Base-by-base conservation (phyloP, 1,140 invertebrate species). In the Diorhabda sublineata region DNA sequence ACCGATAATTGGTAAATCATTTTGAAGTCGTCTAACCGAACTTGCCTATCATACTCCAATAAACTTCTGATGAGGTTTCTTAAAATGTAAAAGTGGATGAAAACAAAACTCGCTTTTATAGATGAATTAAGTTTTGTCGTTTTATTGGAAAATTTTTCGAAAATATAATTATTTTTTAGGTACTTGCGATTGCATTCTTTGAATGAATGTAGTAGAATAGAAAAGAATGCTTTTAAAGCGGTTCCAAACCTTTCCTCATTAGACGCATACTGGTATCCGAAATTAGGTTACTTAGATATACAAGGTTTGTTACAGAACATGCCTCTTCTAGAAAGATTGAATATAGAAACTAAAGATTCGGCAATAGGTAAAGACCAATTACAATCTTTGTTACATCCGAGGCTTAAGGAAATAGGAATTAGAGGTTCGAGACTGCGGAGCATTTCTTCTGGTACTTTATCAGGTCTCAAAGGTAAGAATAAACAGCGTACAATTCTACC, bases 341-440 rank as follows among this genome's bases (percentile, higher is more conserved):
- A 94, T 73, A 88, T 96, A 61, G 95, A 97, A 83, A 87, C 95
- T 2, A 96, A 95, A 79, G 93, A 96, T 76, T 82, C 89, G 0
- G 87, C 87, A 59, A 88, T 96, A 59, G 89, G 92, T 43, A 88
- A 90, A 70, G 92, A 95, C 77, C 92, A 96, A 77, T 81, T 96
- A 8, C 89, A 90, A 68, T 86, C 91, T 0, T 86, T 88, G 11
- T 87, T 91, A 74, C 92, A 94, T 81, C 91, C 94, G 3, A 83
- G 93, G n/a, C 82, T 96, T 0, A 85, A 87, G 70, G 85, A 87
- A 69, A 79, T 96, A 61, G 89, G 89, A 44, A 83, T 97, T 42
- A 84, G 90, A 64, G 95, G 95, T 0, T 84, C 86, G 43, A 83
- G 91, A 71, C 80, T 96, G 4, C 88, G 88, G 73, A 90, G 86